Conservation (phyloP, 2,797 vertebrate genomes). For the Iguana delicatissima region DNA sequence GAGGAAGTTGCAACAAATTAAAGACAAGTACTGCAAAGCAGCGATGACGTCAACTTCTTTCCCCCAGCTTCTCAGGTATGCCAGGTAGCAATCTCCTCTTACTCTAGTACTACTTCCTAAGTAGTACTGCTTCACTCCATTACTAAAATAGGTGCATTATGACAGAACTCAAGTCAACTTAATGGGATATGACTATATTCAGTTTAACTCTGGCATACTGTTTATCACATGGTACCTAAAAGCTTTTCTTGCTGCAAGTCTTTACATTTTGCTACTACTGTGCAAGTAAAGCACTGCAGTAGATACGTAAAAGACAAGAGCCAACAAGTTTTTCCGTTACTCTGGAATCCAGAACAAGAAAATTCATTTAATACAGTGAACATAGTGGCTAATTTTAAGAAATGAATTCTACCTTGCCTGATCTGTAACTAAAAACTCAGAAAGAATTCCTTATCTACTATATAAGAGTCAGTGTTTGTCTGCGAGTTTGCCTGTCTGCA, state of each 20-base stretch:
- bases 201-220: neutral
- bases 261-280: neutral
- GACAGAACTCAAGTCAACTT: neutral
- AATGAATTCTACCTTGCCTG: neutral
- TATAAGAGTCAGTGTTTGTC: too few relatives aligned
- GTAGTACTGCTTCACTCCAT: neutral
- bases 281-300: neutral
- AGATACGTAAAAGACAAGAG: neutral
- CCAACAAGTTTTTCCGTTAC: neutral
- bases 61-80: neutral
- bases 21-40: neutral
- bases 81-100: neutral
- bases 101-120: neutral
- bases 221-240: neutral
- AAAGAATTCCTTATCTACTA: too few relatives aligned
- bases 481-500: too few relatives aligned
- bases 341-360: neutral
- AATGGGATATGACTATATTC: neutral
- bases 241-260: neutral
- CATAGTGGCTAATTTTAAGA: neutral
- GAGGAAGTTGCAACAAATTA: neutral
- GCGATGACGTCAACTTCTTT: neutral
- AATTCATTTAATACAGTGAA: neutral
- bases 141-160: constrained; percentile 10
- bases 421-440: neutral